Conservation (phyloP, 30 jellyfish, hydroid and myxozoan genomes). For the Turritopsis rubra region DNA sequence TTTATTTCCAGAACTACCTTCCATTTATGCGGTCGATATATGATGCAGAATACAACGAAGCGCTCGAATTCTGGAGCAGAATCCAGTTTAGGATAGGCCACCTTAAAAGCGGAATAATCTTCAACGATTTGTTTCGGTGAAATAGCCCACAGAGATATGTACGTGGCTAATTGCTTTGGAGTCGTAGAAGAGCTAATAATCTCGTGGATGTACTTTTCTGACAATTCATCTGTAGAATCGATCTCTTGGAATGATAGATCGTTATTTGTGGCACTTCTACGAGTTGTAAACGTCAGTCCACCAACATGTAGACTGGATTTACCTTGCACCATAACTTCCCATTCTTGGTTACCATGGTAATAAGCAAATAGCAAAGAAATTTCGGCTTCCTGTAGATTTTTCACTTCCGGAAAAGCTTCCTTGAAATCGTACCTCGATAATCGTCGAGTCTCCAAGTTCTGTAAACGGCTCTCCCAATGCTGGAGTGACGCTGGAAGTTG, state of each 20-base stretch:
- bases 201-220: not conserved
- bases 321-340: slow-evolving; percentile 30
- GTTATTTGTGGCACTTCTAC: not conserved
- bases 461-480: slow-evolving; percentile 26
- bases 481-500: slow-evolving; percentile 17
- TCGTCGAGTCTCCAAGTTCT: not conserved
- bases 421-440: slow-evolving; percentile 21
- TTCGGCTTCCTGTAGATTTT: slow-evolving; percentile 11
- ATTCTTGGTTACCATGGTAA: slow-evolving; percentile 36
- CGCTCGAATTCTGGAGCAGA: slow-evolving; percentile 14
- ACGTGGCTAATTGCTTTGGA: slow-evolving; percentile 10
- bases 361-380: slow-evolving; percentile 19
- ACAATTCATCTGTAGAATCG: slow-evolving; percentile 1
- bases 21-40: slow-evolving; percentile 32
- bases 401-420: slow-evolving; percentile 30
- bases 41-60: slow-evolving; percentile 20
- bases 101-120: slow-evolving; percentile 12
- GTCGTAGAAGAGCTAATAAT: not conserved
- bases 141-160: not conserved
- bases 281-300: not conserved
- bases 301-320: not conserved
- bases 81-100: not conserved
- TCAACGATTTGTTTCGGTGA: slow-evolving; percentile 21
- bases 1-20: not conserved
- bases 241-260: not conserved